Base-by-base conservation (phyloP, 2,888 invertebrate genomes). In the Stenolophus ochropezus region DNA sequence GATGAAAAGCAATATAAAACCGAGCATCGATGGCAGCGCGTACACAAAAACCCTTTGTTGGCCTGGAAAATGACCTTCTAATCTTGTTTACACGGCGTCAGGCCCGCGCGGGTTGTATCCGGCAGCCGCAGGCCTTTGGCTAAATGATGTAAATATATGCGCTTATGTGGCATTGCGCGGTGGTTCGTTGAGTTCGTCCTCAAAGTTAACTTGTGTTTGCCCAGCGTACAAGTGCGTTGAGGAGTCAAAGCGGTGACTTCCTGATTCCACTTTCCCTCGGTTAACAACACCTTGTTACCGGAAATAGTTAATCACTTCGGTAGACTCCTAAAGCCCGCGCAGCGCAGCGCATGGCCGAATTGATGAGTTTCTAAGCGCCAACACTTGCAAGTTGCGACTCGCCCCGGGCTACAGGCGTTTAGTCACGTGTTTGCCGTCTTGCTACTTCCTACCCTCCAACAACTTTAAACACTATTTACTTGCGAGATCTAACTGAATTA, bases 261-360 rank as follows among this genome's bases (percentile, higher is more conserved):
- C 74, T 75, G 74, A 75, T 75, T 75, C 74, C 74, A 75, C 51
- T 75, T 75, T 75, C 74, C 25, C 74, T 75, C 25, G 51, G 74
- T 75, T 75, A 75, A 75, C 74, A 75, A 75, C 74, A 75, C 74
- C 74, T 75, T 75, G 74, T 75, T 75, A 75, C 74, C 49, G 74
- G 74, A 75, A 75, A 75, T 75, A 75, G 74, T 75, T 75, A 75
- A 75, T 75, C 74, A 75, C 74, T 75, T 25, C 74, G 74, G 74
- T 75, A 75, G 74, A 75, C 74, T 53, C 74, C 51, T 25, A 75
- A 75, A 75, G 74, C 74, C 18, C 25, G 61, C 61, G 61, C 61
- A 21, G 6, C 23, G 23, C 73, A 47, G 20, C 47, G 49, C 73
- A 73, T 73, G 73, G 73, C 47, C 73, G 73, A 73, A 73, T 73